phyloP scores from a whole-genome alignment of 2,797 vertebrate species.

The Danionella dracula region DNA sequence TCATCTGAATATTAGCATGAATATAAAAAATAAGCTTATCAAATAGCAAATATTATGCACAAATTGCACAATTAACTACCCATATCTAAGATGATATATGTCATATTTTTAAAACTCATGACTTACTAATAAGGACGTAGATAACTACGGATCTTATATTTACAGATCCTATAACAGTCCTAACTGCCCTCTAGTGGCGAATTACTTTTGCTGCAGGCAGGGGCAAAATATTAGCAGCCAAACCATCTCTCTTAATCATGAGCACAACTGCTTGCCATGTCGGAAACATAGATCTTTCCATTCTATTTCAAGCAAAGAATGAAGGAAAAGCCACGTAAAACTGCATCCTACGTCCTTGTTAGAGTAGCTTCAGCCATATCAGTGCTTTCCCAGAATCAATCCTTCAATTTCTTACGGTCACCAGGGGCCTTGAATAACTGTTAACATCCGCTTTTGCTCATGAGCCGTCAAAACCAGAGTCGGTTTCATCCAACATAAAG shows the following conservation, averaged over 20 bases:
- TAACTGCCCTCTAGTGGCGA: slow-evolving; percentile 38
- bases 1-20: too few relatives aligned
- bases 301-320: slow-evolving; percentile 63
- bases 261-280: slow-evolving; percentile 36
- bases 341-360: slow-evolving; percentile 19
- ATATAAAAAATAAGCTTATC: too few relatives aligned
- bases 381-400: background rate
- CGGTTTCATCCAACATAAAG: too few relatives aligned
- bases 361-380: background rate
- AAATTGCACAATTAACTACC: background rate
- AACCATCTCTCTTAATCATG: background rate
- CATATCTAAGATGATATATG: background rate
- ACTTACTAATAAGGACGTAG: too few relatives aligned
- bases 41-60: too few relatives aligned
- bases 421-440: background rate
- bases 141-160: too few relatives aligned
- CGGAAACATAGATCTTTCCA: slow-evolving; percentile 37
- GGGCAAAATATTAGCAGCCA: background rate
- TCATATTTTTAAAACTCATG: background rate
- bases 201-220: slow-evolving; percentile 1
- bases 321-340: slow-evolving; percentile 62
- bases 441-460: background rate
- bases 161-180: background rate
- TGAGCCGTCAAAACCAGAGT: too few relatives aligned
- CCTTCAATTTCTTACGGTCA: slow-evolving; percentile 1